phyloP scores from a whole-genome alignment of 2,888 invertebrate species.

The Sphecodes monilicornis region DNA sequence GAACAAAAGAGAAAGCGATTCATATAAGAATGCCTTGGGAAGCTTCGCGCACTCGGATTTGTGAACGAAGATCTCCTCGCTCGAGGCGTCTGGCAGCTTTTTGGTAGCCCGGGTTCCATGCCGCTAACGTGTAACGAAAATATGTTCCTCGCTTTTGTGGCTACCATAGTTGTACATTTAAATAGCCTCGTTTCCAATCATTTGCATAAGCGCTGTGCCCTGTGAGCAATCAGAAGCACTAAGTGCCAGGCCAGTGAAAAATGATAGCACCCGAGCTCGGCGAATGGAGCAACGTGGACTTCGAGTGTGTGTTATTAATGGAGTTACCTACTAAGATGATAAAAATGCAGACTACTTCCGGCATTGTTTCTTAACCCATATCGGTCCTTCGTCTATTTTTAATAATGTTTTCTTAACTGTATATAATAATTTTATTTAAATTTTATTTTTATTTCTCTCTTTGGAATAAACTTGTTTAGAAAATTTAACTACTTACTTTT shows the following conservation, averaged over 20 bases:
- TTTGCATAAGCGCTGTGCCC: constrained; percentile 45
- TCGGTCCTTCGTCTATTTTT: background rate
- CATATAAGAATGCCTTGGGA: constrained; percentile 31
- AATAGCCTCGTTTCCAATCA: constrained; percentile 62
- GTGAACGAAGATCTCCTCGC: constrained; percentile 45
- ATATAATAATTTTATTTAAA: background rate
- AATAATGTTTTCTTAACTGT: background rate
- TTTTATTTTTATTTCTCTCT: no score
- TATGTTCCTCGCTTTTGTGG: constrained; percentile 47
- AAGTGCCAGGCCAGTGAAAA: background rate
- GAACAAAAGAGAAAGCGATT: constrained; percentile 7
- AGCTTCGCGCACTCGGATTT: constrained; percentile 47
- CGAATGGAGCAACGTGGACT: background rate
- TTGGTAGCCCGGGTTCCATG: constrained; percentile 27
- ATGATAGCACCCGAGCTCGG: background rate
- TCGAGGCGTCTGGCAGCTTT: constrained; percentile 43
- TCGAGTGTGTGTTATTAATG: background rate
- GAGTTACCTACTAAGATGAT: background rate
- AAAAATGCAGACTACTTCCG: background rate
- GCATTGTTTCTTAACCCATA: background rate
- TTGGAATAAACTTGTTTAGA: no score
- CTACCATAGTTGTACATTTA: constrained; percentile 50
- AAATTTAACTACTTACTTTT: no score
- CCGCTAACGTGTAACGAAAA: constrained; percentile 39
- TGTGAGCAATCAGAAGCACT: constrained; percentile 23